Percentiles rank a stretch among this genome's conserved stretches.
Evolutionary conservation across 2,797 vertebrate species (phyloP).

Genomic region (Otus scops): DNA sequence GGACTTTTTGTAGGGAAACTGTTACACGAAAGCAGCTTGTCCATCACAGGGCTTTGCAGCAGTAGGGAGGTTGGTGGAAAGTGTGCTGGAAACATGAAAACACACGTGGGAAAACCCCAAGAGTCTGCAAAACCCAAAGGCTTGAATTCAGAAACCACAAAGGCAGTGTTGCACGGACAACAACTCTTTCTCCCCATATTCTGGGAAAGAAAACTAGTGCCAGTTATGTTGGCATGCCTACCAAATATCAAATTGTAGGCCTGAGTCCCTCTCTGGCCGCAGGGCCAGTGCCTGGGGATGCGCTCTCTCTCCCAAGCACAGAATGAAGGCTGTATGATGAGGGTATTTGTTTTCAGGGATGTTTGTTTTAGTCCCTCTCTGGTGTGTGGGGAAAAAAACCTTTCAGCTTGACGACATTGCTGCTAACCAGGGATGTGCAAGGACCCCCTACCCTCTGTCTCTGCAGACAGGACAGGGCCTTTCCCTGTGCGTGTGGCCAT

Average conservation of each 20-base stretch:
- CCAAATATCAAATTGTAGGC: accelerated
- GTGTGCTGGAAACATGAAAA: not conserved
- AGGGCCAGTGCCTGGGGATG: not conserved
- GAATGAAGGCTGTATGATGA: not conserved
- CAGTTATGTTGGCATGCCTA: not conserved
- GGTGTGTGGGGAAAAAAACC: not conserved
- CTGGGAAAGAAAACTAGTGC: not conserved
- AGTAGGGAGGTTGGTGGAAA: not conserved
- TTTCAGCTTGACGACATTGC: not conserved
- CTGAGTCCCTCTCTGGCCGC: not conserved
- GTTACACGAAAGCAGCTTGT: not conserved
- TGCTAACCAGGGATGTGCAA: not conserved
- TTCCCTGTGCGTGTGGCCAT: accelerated
- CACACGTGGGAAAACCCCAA: accelerated
- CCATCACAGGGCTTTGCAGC: not conserved
- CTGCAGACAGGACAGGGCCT: accelerated
- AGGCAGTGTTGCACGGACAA: not conserved
- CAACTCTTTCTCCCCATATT: not conserved
- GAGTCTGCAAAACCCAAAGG: not conserved
- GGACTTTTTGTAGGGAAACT: not conserved
- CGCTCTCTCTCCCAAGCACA: not conserved
- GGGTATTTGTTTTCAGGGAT: not conserved
- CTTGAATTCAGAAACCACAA: not conserved
- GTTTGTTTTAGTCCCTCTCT: not conserved
- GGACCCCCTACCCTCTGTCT: not conserved